Conservation (phyloP, 2,113 vertebrate genomes). For the Ardeotis arabs region DNA sequence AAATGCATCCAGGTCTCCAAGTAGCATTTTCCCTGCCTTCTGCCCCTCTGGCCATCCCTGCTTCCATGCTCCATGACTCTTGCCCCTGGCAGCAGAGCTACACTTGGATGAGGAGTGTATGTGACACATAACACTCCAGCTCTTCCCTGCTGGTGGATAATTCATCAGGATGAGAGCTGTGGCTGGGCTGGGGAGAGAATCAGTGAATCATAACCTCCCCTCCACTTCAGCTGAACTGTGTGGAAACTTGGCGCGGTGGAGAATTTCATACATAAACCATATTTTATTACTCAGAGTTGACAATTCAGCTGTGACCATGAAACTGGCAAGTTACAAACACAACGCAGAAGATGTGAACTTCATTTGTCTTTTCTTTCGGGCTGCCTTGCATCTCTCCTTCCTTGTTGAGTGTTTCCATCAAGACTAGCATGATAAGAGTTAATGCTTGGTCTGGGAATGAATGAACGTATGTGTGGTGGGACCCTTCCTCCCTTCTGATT, state of each 20-base stretch:
- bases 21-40: not conserved
- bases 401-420: not conserved
- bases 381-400: not conserved
- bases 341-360: not conserved
- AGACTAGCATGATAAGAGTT: slow-evolving; percentile 22
- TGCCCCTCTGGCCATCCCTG: not conserved
- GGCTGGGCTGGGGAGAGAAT: not conserved
- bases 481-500: slow-evolving; percentile 10
- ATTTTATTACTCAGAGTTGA: slow-evolving; percentile 36
- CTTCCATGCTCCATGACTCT: not conserved
- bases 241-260: slow-evolving; percentile 20
- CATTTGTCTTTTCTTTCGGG: not conserved
- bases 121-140: not conserved
- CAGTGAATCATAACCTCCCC: not conserved
- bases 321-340: not conserved
- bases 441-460: not conserved
- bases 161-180: not conserved
- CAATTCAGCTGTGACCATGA: not conserved
- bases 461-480: not conserved
- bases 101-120: not conserved
- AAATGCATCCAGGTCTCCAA: not conserved
- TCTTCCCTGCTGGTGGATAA: slow-evolving; percentile 11
- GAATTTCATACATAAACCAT: not conserved
- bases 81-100: not conserved
- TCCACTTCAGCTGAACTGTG: slow-evolving; percentile 14